Evolutionary conservation across 64 coral and sea anemone species (phyloP), one percentile per base, ranked within the genome.

Genomic region (Porites australiensis): DNA sequence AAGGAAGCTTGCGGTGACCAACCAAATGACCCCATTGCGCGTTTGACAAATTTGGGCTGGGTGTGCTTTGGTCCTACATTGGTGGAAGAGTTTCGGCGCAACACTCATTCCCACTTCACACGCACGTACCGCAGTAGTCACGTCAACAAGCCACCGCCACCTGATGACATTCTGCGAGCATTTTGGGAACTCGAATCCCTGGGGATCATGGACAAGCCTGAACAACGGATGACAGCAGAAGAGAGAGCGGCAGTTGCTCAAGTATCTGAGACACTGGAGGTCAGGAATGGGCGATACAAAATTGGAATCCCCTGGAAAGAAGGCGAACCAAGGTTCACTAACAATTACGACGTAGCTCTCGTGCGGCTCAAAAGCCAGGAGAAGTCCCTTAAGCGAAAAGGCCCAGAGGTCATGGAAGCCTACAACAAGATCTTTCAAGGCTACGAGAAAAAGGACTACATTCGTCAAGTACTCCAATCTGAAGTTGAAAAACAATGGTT

Each of bases 261-360:
- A 77, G 86, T 64, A 20, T 19, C 72, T 49, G 72, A 76, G 15
- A 77, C 2, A 2, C 44, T 88, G 23, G 54, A 72, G 22, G 4
- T 79, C 21, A 59, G 21, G 82, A 63, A 92, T 51, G 45, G 70
- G 47, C 68, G 66, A 57, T 94, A 94, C 62, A n/a, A 22, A 14
- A 89, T 94, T 50, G 87, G 93, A 19, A 89, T 89, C 72, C 93
- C 93, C 50, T 89, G 70, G 79, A 88, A 66, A 84, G 82, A 84
- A 47, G 46, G 67, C 49, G 86, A 94, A 64, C 93, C 93, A 22
- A 75, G 84, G 55, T 77, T 94, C 21, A 89, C 66, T 11, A 76
- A 94, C 68, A 91, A 91, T 50, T 88, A 91, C 70, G 67, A 87
- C 0, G 78, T 91, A 44, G 79, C 74, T 72, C 64, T 72, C 13